Percentiles rank a stretch among this genome's conserved stretches.
Conservation (phyloP, 2,888 invertebrate species). For the Ennomos quercinarius region DNA sequence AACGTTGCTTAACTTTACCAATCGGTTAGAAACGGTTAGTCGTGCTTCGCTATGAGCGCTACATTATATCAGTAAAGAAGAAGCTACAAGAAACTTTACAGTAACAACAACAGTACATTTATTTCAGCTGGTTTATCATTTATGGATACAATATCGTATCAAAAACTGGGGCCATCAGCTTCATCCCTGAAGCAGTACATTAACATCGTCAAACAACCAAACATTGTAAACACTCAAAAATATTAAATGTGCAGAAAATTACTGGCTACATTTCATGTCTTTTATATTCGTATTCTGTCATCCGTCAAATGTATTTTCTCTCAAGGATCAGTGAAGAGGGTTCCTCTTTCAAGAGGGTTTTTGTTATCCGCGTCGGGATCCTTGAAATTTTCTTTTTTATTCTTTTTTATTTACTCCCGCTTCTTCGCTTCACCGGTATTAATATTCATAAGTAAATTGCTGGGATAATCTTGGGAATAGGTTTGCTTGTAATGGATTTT, state of each 20-base stretch:
- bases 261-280: constrained; percentile 60
- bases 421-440: constrained; percentile 69
- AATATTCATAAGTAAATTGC: constrained; percentile 84
- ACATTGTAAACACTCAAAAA: constrained; percentile 65
- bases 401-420: constrained; percentile 55
- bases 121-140: too few species aligned
- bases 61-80: too few species aligned
- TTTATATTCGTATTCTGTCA: constrained; percentile 71
- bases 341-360: constrained; percentile 55
- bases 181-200: constrained; percentile 19
- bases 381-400: constrained; percentile 53
- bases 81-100: too few species aligned
- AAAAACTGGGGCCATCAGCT: background rate
- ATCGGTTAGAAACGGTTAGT: too few species aligned
- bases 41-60: too few species aligned
- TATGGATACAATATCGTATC: too few species aligned
- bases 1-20: too few species aligned
- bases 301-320: constrained; percentile 81
- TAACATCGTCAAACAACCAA: constrained; percentile 22
- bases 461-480: constrained; percentile 59
- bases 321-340: constrained; percentile 53
- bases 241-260: constrained; percentile 79
- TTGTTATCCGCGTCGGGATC: constrained; percentile 69
- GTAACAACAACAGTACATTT: too few species aligned
- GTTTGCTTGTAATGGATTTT: constrained; percentile 36